Base-by-base conservation (phyloP, 2,797 vertebrate genomes). In the Capromys pilorides region DNA sequence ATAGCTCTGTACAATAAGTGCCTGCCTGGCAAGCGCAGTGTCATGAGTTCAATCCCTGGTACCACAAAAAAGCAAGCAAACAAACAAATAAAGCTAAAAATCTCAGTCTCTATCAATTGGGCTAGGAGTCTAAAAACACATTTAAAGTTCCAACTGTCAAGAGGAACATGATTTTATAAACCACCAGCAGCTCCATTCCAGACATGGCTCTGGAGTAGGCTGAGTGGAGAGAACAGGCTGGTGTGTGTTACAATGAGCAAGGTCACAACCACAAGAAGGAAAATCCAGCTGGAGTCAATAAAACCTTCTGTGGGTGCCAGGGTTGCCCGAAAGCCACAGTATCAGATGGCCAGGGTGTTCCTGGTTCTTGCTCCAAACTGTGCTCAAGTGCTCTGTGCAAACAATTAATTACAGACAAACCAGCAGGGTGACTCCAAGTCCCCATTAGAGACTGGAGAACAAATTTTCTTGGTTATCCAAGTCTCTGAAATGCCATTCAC, bases 251-350 rank as follows among this genome's bases (percentile, higher is more conserved):
- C 75, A 64, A 95, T 93, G 96, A 95, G 88, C 96, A 97, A 96
- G 31, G 78, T 80, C 67, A 36, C 96, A 97, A 97, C 97, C 96
- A 73, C 97, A 97, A 97, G 95, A 98, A 98, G 78, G 91, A 97
- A 98, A 97, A 98, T 95, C 96, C 96, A 97, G 96, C 97, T 7
- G 41, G 6, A 95, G 54, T 97, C 96, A 96, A 96, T 96, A 97
- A 97, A 96, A 91, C 81, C 91, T 59, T 31, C 11, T 82, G 61
- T 5, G 54, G 96, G 93, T 80, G 77, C 88, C 94, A 93, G 5
- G 54, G 94, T 95, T 95, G 94, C 93, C 94, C 87, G 94, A 96
- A 97, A 93, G 82, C 75, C 77, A 7, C 22, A 84, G 82, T 83
- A 93, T 97, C 96, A 67, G 39, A 36, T 94, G 85, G 95, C 94